Conservation (phyloP, 2,797 vertebrate genomes). For the Lepidocolaptes lacrymiger region DNA sequence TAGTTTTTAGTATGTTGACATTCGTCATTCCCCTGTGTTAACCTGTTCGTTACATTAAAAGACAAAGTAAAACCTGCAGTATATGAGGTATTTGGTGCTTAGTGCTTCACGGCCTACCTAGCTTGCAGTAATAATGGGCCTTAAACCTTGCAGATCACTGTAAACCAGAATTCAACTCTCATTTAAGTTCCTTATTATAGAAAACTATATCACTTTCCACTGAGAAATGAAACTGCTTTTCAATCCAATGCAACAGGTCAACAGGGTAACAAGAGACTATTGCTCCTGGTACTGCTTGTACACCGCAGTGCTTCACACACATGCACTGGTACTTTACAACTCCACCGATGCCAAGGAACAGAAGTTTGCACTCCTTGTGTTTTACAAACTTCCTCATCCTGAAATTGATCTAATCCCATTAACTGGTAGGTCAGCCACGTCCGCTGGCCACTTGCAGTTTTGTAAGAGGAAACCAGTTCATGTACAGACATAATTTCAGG, state of each 20-base stretch:
- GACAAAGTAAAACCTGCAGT: not conserved
- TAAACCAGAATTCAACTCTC: not conserved
- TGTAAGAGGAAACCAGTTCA: not conserved
- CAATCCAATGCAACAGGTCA: not conserved
- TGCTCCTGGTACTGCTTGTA: not conserved
- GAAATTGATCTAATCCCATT: not conserved
- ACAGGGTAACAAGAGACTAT: accelerated
- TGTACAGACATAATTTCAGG: not conserved
- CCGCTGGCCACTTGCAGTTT: not conserved
- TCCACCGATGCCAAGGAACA: not conserved
- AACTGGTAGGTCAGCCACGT: not conserved
- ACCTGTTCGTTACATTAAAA: not conserved
- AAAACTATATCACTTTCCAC: not conserved
- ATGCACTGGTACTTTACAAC: not conserved
- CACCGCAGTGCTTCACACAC: not conserved
- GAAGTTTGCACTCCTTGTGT: not conserved
- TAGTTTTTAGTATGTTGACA: not conserved
- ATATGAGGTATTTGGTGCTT: accelerated
- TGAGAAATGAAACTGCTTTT: not conserved
- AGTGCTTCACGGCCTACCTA: not conserved
- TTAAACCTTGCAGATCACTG: not conserved
- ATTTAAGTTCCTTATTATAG: not conserved
- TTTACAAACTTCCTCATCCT: not conserved
- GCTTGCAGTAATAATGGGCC: not conserved
- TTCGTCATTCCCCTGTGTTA: not conserved